Conservation (phyloP, 2,113 vertebrate genomes). For the Forbesichthys papilliferus region DNA sequence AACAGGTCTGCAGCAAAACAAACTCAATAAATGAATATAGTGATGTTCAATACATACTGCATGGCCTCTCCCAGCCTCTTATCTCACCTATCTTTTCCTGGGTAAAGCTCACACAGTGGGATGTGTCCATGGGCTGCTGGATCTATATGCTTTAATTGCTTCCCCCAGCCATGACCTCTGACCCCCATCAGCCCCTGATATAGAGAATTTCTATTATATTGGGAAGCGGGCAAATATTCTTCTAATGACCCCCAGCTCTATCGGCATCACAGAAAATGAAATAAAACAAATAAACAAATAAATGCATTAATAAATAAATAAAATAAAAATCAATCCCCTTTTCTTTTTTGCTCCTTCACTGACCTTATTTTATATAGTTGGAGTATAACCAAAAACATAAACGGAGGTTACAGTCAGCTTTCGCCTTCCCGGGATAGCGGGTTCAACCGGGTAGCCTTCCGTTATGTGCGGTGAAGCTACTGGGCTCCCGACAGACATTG, state of each 20-base stretch:
- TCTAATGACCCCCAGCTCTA: slow-evolving; percentile 76
- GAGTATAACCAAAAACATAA: slow-evolving; percentile 53
- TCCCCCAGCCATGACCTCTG: slow-evolving; percentile 79
- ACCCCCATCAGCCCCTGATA: slow-evolving; percentile 76
- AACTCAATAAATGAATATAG: slow-evolving; percentile 61
- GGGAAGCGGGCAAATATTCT: slow-evolving; percentile 82
- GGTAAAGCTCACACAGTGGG: slow-evolving; percentile 57
- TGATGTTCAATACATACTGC: slow-evolving; percentile 51
- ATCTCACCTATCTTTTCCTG: slow-evolving; percentile 60
- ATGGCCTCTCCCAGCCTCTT: slow-evolving; percentile 44
- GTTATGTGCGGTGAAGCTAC: slow-evolving; percentile 40
- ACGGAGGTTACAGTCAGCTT: slow-evolving; percentile 25
- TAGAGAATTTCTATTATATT: slow-evolving; percentile 78
- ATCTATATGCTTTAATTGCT: slow-evolving; percentile 80
- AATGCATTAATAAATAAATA: slow-evolving; percentile 49
- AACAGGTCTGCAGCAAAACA: slow-evolving; percentile 46
- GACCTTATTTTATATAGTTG: slow-evolving; percentile 66
- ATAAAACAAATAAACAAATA: slow-evolving; percentile 1
- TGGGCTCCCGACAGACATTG: slow-evolving; percentile 35
- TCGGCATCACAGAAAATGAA: slow-evolving; percentile 62
- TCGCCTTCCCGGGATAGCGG: slow-evolving; percentile 4
- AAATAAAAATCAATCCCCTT: slow-evolving; percentile 52
- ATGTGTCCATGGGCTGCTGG: slow-evolving; percentile 46
- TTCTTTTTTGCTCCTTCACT: slow-evolving; percentile 64
- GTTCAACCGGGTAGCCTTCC: slow-evolving; percentile 40